A percentile compares a stretch with the other conserved stretches of the same genome.
Conservation (phyloP, 2,113 vertebrate species). For the Danio rerio region DNA sequence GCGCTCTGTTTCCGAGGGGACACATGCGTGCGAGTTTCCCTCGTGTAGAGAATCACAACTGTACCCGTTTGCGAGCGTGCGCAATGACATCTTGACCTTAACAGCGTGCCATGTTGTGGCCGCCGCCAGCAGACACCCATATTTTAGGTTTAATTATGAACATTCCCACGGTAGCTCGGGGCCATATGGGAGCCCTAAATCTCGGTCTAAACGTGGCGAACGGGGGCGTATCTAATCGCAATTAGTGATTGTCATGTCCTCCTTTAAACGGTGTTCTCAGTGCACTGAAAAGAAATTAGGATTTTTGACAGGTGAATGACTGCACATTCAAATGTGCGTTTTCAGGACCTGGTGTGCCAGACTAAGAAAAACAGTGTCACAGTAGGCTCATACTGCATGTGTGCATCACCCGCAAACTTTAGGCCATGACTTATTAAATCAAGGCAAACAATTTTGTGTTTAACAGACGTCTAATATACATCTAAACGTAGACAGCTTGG, state of each 20-base stretch:
- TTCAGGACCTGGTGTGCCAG: slow-evolving; percentile 14
- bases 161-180: slow-evolving; percentile 79
- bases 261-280: slow-evolving; percentile 62
- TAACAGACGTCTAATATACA: no score
- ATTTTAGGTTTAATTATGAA: slow-evolving; percentile 79
- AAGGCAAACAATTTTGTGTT: no score
- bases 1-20: neutral
- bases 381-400: neutral
- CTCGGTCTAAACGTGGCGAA: slow-evolving; percentile 76
- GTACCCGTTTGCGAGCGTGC: slow-evolving; percentile 35
- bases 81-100: slow-evolving; percentile 77
- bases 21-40: slow-evolving; percentile 34
- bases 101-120: slow-evolving; percentile 75
- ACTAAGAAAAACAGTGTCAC: slow-evolving; percentile 12
- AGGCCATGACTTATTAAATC: neutral
- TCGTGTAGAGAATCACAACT: slow-evolving; percentile 17
- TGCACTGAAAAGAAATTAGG: slow-evolving; percentile 69
- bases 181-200: slow-evolving; percentile 77
- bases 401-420: neutral
- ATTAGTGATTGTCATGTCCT: slow-evolving; percentile 80
- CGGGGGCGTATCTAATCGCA: slow-evolving; percentile 78
- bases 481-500: no score
- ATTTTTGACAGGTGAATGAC: slow-evolving; percentile 60
- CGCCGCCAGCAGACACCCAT: slow-evolving; percentile 73
- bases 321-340: slow-evolving; percentile 39